Conservation (phyloP, 2,888 invertebrate genomes). For the Hylaea fasciaria region DNA sequence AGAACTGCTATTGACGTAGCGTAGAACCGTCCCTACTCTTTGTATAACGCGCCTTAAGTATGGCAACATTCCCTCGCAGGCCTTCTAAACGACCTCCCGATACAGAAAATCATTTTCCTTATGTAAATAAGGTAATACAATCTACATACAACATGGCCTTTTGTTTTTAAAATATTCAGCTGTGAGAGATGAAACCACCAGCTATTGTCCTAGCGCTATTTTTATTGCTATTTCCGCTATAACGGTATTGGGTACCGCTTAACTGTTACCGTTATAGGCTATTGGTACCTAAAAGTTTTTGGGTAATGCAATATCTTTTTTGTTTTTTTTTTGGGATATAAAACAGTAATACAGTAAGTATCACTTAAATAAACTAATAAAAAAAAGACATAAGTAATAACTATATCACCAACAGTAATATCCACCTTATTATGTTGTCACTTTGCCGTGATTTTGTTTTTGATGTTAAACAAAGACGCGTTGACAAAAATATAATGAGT, state of each 20-base stretch:
- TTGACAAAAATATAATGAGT: conserved; percentile 1
- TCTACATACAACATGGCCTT: conserved; percentile 55
- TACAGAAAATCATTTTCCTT: conserved; percentile 66
- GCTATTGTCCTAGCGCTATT: conserved; percentile 21
- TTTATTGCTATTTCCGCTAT: conserved; percentile 30
- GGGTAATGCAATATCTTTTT: conserved; percentile 19
- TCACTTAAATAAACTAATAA: too few species aligned
- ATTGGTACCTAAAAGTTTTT: conserved; percentile 15
- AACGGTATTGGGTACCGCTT: conserved; percentile 15
- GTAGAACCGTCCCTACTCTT: conserved; percentile 22
- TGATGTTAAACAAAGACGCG: conserved; percentile 13
- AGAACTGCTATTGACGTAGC: too few species aligned
- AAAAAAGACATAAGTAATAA: too few species aligned
- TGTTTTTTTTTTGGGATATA: too few species aligned
- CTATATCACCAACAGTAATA: too few species aligned
- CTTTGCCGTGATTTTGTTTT: conserved; percentile 15
- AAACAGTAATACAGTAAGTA: too few species aligned
- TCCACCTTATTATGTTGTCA: conserved; percentile 18
- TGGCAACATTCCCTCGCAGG: conserved; percentile 33
- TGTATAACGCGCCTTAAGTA: conserved; percentile 33
- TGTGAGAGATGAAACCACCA: conserved; percentile 34
- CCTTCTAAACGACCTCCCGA: conserved; percentile 38
- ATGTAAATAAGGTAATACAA: conserved; percentile 64
- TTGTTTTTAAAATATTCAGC: conserved; percentile 55
- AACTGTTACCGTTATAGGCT: conserved; percentile 14